Conservation (phyloP, 2,113 vertebrate species). For the Mola mola region DNA sequence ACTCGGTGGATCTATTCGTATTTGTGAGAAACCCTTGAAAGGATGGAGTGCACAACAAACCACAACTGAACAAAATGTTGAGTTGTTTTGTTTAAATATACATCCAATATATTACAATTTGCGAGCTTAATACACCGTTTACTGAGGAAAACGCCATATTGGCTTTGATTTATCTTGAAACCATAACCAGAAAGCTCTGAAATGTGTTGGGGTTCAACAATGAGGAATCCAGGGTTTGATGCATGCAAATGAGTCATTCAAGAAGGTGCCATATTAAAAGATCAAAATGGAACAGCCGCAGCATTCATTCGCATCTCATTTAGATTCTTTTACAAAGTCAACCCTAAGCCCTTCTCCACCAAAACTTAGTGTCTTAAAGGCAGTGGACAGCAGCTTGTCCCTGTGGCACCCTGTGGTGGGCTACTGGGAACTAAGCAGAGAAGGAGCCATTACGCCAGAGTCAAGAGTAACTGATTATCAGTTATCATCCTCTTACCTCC, state of each 20-base stretch:
- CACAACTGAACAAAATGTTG: conserved; percentile 50
- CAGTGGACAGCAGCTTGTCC: conserved; percentile 43
- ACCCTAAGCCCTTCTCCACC: conserved; percentile 33
- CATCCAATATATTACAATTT: too few relatives aligned
- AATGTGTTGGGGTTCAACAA: background rate
- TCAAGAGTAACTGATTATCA: too few relatives aligned
- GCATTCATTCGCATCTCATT: conserved; percentile 51
- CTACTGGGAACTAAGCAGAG: too few relatives aligned
- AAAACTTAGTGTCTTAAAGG: conserved; percentile 44
- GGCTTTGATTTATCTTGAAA: conserved; percentile 12
- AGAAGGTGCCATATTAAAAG: conserved; percentile 31
- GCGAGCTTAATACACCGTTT: conserved; percentile 13
- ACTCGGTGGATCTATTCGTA: conserved; percentile 88
- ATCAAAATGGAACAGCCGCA: conserved; percentile 39
- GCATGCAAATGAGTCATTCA: conserved; percentile 59
- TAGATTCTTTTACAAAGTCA: conserved; percentile 62
- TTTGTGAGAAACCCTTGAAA: conserved; percentile 83
- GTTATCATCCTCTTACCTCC: too few relatives aligned
- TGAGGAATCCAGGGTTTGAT: conserved; percentile 16
- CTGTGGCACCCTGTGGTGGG: conserved; percentile 46
- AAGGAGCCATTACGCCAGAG: too few relatives aligned
- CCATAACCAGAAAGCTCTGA: conserved; percentile 5
- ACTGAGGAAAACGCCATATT: background rate
- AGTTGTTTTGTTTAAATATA: conserved; percentile 28
- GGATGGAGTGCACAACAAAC: conserved; percentile 80